Evolutionary conservation across 2,797 vertebrate genomes (phyloP).

Genomic region (Sandelia bainsii): DNA sequence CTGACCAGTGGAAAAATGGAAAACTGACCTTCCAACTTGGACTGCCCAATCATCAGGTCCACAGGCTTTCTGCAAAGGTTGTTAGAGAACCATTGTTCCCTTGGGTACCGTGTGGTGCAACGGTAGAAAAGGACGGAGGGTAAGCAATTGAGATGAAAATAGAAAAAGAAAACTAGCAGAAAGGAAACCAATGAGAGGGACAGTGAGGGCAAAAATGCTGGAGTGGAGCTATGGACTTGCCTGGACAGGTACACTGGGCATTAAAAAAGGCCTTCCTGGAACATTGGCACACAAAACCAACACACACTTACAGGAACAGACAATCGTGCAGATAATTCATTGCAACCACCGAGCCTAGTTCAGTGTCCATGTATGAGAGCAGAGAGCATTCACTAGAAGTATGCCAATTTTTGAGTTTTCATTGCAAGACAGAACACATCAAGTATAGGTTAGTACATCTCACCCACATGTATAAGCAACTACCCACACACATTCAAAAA

Average conservation of each 20-base stretch:
- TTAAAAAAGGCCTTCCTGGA: conserved; percentile 30
- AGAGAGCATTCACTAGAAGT: neutral
- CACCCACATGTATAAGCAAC: conserved; percentile 12
- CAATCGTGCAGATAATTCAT: conserved; percentile 12
- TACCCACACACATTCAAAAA: conserved; percentile 13
- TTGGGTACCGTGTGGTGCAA: conserved; percentile 47
- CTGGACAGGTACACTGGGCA: conserved; percentile 44
- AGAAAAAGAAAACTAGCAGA: conserved; percentile 11
- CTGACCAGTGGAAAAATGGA: conserved; percentile 38
- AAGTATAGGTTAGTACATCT: conserved; percentile 15
- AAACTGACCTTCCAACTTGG: conserved; percentile 57
- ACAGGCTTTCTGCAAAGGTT: conserved; percentile 61
- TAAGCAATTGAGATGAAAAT: conserved; percentile 37
- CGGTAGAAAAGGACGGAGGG: conserved; percentile 18
- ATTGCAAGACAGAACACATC: neutral
- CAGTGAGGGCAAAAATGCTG: conserved; percentile 2
- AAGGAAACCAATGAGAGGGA: conserved; percentile 20
- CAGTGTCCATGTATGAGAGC: neutral
- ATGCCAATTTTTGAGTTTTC: conserved; percentile 21
- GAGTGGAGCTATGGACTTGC: conserved; percentile 30
- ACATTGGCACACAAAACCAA: conserved; percentile 5
- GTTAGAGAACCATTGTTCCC: conserved; percentile 57
- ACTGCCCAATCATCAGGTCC: conserved; percentile 46
- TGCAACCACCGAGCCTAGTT: conserved; percentile 9
- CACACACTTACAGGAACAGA: conserved; percentile 1